phyloP scores from a whole-genome alignment of 2,797 vertebrate species.

The Uromys caudimaculatus region DNA sequence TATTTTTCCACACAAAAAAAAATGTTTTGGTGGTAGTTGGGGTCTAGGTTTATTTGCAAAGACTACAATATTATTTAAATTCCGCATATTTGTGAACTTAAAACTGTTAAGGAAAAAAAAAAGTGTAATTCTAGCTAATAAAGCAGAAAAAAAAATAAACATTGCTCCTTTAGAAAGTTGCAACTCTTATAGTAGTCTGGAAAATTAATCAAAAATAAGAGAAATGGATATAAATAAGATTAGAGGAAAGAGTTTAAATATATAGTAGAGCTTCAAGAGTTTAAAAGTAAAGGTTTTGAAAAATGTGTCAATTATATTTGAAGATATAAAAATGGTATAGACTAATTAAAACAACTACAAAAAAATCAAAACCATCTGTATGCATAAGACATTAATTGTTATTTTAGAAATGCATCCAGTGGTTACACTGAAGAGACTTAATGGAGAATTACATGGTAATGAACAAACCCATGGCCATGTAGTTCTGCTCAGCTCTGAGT shows the following conservation, averaged over 20 bases:
- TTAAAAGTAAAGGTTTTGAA: neutral
- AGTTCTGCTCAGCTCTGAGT: neutral
- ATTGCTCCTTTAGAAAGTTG: neutral
- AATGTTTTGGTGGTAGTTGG: conserved; percentile 34
- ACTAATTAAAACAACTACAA: neutral
- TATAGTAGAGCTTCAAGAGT: neutral
- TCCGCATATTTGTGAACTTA: conserved; percentile 51
- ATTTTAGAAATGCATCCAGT: neutral
- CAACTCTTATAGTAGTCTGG: no score
- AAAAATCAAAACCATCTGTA: neutral
- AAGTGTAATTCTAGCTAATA: conserved; percentile 44
- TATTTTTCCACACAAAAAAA: conserved; percentile 17
- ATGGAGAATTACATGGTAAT: neutral
- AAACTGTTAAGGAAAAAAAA: conserved; percentile 15
- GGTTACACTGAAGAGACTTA: neutral
- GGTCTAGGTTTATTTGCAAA: conserved; percentile 2
- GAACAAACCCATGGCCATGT: neutral
- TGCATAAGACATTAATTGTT: neutral
- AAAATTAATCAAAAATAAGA: neutral
- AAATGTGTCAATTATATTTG: neutral
- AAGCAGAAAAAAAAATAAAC: conserved; percentile 1
- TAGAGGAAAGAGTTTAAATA: neutral
- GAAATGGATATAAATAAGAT: neutral
- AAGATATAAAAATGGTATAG: neutral
- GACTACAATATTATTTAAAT: conserved; percentile 8